Evolutionary conservation across 2,888 invertebrate genomes (phyloP).

Genomic region (Zaprionus obscuricornis): DNA sequence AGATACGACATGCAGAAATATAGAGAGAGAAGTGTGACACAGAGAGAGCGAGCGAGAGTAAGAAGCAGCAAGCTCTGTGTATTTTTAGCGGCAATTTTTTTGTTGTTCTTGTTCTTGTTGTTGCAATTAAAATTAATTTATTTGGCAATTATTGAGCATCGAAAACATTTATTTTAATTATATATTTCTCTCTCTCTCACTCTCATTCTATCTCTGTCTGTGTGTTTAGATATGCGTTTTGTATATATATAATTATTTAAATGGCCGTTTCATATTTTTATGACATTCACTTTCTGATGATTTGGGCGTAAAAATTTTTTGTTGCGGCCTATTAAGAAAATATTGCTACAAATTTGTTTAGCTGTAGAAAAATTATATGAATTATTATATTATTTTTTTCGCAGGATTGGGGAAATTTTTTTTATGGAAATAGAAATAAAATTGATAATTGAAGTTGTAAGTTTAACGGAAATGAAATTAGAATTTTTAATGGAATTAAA

Average conservation of each 20-base stretch:
- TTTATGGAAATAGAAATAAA: too few relatives aligned
- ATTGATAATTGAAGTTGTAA: too few relatives aligned
- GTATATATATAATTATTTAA: conserved; percentile 38
- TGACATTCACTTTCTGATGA: conserved; percentile 30
- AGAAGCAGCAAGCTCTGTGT: conserved; percentile 17
- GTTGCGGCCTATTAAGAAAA: conserved; percentile 46
- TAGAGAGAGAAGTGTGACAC: not conserved
- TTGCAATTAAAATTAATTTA: conserved; percentile 75
- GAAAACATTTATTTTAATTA: conserved; percentile 75
- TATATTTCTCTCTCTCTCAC: too few relatives aligned
- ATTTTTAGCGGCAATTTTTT: conserved; percentile 56
- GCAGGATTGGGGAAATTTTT: too few relatives aligned
- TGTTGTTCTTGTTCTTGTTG: conserved; percentile 1
- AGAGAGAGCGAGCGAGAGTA: not conserved
- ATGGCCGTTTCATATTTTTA: conserved; percentile 61
- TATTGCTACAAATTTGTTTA: conserved; percentile 30
- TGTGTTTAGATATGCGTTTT: not conserved
- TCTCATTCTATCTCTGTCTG: too few relatives aligned
- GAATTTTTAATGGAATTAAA: too few relatives aligned
- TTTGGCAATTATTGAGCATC: conserved; percentile 75
- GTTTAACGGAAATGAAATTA: too few relatives aligned
- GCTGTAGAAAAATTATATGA: not conserved
- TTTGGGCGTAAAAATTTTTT: conserved; percentile 32
- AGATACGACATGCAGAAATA: not conserved
- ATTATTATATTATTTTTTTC: too few relatives aligned